phyloP scores from a whole-genome alignment of 1,140 invertebrate species.

The Philotrypesis tridentata region DNA sequence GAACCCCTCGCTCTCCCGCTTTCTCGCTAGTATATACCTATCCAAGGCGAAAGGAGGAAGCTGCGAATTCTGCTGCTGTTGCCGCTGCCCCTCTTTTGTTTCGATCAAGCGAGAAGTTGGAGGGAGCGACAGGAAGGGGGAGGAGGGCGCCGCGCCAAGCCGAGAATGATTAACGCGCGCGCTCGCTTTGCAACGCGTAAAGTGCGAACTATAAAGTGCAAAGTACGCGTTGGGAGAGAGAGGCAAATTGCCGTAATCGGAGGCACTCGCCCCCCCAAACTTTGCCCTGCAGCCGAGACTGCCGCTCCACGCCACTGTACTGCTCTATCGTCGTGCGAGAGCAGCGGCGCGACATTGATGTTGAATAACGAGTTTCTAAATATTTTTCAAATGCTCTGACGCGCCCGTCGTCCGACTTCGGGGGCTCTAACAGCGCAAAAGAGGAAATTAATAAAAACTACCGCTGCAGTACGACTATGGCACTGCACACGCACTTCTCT shows the following conservation, averaged over 20 bases:
- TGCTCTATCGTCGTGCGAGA: too few relatives aligned
- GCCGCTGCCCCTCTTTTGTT: neutral
- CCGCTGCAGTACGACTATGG: too few relatives aligned
- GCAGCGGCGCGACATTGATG: constrained; percentile 1
- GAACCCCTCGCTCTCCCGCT: neutral
- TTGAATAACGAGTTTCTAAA: constrained; percentile 23
- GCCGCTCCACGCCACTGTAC: too few relatives aligned
- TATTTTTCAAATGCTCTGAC: neutral
- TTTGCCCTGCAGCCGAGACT: neutral
- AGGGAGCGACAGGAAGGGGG: neutral
- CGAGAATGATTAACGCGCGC: constrained; percentile 30
- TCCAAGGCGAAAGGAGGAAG: constrained; percentile 3
- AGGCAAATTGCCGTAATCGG: constrained; percentile 35
- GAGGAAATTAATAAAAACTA: too few relatives aligned
- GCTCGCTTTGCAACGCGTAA: neutral
- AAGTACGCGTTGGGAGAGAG: neutral
- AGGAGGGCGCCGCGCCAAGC: neutral
- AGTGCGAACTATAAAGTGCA: constrained; percentile 34
- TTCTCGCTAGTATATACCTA: neutral
- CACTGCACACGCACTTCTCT: too few relatives aligned
- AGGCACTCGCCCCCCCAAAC: neutral
- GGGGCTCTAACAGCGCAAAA: too few relatives aligned
- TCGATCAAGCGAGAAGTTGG: neutral
- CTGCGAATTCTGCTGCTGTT: neutral
- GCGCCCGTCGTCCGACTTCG: too few relatives aligned